Base-by-base conservation (phyloP, 2,888 invertebrate genomes). In the Cybosia mesomella region DNA sequence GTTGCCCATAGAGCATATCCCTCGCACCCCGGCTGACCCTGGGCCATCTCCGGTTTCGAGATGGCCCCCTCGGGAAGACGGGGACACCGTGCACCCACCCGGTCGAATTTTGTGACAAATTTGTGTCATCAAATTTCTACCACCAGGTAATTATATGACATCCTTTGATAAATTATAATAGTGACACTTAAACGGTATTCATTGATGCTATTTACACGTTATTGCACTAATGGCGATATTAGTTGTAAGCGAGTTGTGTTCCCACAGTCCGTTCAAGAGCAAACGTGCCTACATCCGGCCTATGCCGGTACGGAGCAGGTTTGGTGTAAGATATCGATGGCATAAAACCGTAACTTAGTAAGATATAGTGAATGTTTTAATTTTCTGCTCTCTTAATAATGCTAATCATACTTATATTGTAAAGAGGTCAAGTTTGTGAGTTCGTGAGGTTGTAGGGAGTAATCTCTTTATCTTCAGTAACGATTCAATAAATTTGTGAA, bases 241-340 rank as follows among this genome's bases (percentile, higher is more conserved):
- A 64, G 28, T 28, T 4, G 28, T 54, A 11, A 58, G 22, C 59
- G 22, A 53, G 34, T n/a, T 53, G 22, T 3, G 22, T 66, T 66
- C 65, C 65, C 65, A 66, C 65, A 66, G 34, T 66, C 39, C 8
- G 59, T 22, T 59, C 28, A n/a, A 28, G 64, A 13, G 22, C 32
- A 49, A 43, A 58, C 43, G 15, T 13, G 65, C 36, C 57, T 65
- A 59, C 43, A 66, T 66, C 66, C 66, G 66, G 66, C 11, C 54
- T 32, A 60, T 60, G 54, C 66, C 54, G 66, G 66, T 55, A 34
- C 13, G 7, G 28, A 66, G 18, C 66, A 24, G 54, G 66, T 66
- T 66, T 49, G 22, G 13, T 49, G 18, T 22, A 59, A 49, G 58
- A 22, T 59, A 66, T 66, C 34, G 34, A 32, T 34, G 22, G 5